Evolutionary conservation across 2,797 vertebrate genomes (phyloP).

Genomic region (Sebastes ruberrimus): DNA sequence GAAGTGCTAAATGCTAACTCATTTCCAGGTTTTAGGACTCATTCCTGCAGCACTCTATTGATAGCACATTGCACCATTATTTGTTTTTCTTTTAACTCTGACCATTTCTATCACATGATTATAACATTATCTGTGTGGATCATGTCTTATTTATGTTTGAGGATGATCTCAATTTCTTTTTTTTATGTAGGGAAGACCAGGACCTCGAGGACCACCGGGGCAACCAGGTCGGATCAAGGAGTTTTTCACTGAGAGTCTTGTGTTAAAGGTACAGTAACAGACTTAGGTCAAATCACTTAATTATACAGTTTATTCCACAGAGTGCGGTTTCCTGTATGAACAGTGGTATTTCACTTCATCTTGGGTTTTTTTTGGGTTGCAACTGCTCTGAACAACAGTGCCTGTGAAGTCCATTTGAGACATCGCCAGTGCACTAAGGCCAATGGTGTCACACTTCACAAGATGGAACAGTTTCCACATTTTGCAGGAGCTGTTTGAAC

Average conservation of each 20-base stretch:
- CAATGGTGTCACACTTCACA: background rate
- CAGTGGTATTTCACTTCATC: background rate
- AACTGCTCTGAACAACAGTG: background rate
- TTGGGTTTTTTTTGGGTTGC: background rate
- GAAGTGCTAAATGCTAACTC: no score
- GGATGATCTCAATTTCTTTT: background rate
- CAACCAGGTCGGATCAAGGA: slow-evolving; percentile 57
- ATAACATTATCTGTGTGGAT: background rate
- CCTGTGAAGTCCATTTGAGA: background rate
- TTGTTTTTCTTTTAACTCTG: background rate
- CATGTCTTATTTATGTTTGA: background rate
- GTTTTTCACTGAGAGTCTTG: background rate
- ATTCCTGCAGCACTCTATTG: background rate
- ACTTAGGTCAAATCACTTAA: background rate
- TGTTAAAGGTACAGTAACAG: slow-evolving; percentile 44
- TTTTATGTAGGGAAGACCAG: slow-evolving; percentile 52
- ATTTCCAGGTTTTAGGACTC: no score
- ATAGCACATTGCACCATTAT: background rate
- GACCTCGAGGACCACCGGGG: slow-evolving; percentile 55
- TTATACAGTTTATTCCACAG: background rate
- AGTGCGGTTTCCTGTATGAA: background rate
- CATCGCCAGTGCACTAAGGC: background rate
- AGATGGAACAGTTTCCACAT: background rate
- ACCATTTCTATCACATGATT: background rate
- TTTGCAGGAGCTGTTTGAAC: background rate